phyloP scores from a whole-genome alignment of 2,797 vertebrate genomes.

The Synaphobranchus kaupii region DNA sequence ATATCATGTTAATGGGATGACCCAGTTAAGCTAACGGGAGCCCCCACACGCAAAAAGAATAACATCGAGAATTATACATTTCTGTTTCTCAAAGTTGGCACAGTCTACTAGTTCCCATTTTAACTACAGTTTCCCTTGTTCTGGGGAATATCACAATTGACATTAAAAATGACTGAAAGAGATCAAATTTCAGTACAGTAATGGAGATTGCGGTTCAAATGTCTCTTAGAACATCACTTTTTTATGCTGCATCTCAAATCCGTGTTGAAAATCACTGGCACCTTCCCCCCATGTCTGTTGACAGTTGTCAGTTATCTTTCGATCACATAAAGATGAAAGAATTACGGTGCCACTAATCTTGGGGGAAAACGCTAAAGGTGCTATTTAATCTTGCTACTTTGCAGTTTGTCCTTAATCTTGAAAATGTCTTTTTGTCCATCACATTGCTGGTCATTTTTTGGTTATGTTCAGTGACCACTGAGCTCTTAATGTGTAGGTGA shows the following conservation, averaged over 20 bases:
- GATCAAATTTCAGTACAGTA: not conserved
- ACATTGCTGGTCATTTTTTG: not conserved
- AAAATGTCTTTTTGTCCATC: not conserved
- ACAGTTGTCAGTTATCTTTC: not conserved
- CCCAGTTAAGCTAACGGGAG: not conserved
- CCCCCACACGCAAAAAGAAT: not conserved
- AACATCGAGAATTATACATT: not conserved
- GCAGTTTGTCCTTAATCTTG: constrained; percentile 3
- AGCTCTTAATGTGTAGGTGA: not conserved
- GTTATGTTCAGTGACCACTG: not conserved
- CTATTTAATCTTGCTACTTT: constrained; percentile 2
- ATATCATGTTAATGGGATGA: not conserved
- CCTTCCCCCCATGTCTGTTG: not conserved
- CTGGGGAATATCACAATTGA: not conserved
- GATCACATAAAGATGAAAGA: not conserved
- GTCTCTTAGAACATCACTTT: not conserved
- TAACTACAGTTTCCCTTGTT: not conserved
- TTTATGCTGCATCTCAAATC: not conserved
- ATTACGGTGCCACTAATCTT: constrained; percentile 2
- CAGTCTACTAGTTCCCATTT: not conserved
- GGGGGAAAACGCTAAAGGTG: not conserved
- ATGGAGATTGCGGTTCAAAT: not conserved
- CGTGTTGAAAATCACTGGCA: not conserved
- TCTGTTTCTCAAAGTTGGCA: not conserved
- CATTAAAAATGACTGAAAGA: not conserved